Conservation (phyloP, 2,113 vertebrate species). For the Tricholaema leucomelas region DNA sequence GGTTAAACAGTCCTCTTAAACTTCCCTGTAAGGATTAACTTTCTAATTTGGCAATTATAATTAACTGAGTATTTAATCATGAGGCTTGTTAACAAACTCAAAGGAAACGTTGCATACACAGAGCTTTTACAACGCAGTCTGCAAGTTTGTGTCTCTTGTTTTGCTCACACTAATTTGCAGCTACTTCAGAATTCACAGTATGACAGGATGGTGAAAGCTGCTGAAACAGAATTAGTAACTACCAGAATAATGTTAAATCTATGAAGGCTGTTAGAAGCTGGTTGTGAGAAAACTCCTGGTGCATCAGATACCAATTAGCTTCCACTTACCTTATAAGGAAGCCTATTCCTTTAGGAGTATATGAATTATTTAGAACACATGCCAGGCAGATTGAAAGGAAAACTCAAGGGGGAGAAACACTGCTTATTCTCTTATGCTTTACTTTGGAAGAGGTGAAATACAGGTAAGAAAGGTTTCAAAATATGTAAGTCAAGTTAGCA, state of each 20-base stretch:
- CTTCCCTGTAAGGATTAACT: not conserved
- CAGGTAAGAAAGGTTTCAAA: not conserved
- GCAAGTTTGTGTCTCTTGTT: not conserved
- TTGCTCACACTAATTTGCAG: not conserved
- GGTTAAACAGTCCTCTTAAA: not conserved
- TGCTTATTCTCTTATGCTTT: slow-evolving; percentile 9
- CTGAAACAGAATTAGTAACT: slow-evolving; percentile 47
- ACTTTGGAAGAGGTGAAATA: not conserved
- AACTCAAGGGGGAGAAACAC: not conserved
- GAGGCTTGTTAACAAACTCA: not conserved
- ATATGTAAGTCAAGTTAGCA: not conserved
- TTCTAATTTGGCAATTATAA: not conserved
- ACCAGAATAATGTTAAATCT: not conserved
- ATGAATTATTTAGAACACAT: slow-evolving; percentile 65
- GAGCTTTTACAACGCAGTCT: not conserved
- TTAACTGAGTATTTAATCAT: not conserved
- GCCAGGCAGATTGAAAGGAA: slow-evolving; percentile 27
- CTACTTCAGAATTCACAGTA: not conserved
- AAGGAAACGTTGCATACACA: not conserved
- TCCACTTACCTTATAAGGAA: slow-evolving; percentile 41
- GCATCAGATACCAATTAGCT: slow-evolving; percentile 44
- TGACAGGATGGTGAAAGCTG: not conserved
- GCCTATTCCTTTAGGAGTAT: slow-evolving; percentile 1
- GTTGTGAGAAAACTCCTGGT: slow-evolving; percentile 17
- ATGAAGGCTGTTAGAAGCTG: not conserved